Evolutionary conservation across 2,888 invertebrate genomes (phyloP).

Genomic region (Agonopterix subpropinquella): DNA sequence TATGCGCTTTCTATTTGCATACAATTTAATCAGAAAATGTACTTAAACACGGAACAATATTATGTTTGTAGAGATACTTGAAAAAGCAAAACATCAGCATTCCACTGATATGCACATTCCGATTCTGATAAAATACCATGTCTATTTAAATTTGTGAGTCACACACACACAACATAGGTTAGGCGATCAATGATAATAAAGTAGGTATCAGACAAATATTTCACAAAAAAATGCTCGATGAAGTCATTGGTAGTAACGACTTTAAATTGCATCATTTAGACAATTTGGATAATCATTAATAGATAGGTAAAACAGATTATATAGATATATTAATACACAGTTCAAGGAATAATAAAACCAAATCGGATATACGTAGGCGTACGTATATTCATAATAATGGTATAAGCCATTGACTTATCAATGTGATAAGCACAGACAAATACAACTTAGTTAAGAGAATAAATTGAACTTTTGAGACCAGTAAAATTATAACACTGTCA

Average conservation of each 20-base stretch:
- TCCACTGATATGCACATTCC: slow-evolving; percentile 32
- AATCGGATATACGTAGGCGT: too few species aligned
- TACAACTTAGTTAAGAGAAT: too few species aligned
- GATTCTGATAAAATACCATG: slow-evolving; percentile 30
- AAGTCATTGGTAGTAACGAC: slow-evolving; percentile 32
- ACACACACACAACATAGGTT: slow-evolving; percentile 16
- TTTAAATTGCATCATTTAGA: slow-evolving; percentile 5
- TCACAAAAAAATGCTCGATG: slow-evolving; percentile 34
- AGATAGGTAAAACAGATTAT: too few species aligned
- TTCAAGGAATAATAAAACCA: too few species aligned
- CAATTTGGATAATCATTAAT: background rate
- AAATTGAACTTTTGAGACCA: too few species aligned
- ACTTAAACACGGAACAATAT: slow-evolving; percentile 18
- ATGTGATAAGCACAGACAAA: too few species aligned
- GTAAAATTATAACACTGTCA: too few species aligned
- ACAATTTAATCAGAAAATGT: background rate
- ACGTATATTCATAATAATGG: too few species aligned
- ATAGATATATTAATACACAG: too few species aligned
- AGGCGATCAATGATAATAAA: slow-evolving; percentile 26
- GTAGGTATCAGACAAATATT: slow-evolving; percentile 28
- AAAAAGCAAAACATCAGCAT: slow-evolving; percentile 17
- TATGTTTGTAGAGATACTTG: slow-evolving; percentile 15
- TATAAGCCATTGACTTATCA: too few species aligned
- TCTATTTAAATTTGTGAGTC: slow-evolving; percentile 37
- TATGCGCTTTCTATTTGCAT: background rate